Conservation (phyloP, 2,888 invertebrate species). For the Craniophora ligustri region DNA sequence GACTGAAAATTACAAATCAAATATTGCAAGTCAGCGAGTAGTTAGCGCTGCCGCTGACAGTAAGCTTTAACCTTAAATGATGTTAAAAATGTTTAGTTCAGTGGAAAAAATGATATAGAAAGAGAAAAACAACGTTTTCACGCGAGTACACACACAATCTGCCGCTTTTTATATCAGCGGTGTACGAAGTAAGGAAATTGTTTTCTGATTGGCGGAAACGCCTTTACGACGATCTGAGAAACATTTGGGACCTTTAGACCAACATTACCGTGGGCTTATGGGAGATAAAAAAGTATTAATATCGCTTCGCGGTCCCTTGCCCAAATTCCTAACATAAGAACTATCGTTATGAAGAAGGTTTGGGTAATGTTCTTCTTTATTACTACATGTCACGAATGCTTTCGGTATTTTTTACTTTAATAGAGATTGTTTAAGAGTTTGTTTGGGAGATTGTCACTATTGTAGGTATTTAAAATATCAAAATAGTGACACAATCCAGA, state of each 20-base stretch:
- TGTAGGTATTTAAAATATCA: too few relatives aligned
- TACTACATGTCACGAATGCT: conserved; percentile 14
- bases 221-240: conserved; percentile 45
- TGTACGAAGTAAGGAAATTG: conserved; percentile 55
- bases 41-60: too few relatives aligned
- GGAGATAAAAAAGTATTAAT: conserved; percentile 48
- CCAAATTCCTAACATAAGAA: conserved; percentile 27
- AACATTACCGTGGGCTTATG: conserved; percentile 45
- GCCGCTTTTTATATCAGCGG: conserved; percentile 19
- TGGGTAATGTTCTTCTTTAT: conserved; percentile 24
- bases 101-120: neutral
- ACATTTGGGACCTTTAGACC: conserved; percentile 42
- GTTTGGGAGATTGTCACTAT: too few relatives aligned
- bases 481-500: too few relatives aligned
- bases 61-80: neutral
- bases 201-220: conserved; percentile 62
- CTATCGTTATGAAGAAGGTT: conserved; percentile 26
- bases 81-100: neutral
- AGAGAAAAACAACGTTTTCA: conserved; percentile 8
- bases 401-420: neutral
- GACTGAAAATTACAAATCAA: too few relatives aligned
- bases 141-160: conserved; percentile 26
- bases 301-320: conserved; percentile 28
- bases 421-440: too few relatives aligned
- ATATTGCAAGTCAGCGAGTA: too few relatives aligned